Evolutionary conservation across 2,888 invertebrate species (phyloP), one percentile per base, ranked within the genome.

Genomic region (Automeris io): DNA sequence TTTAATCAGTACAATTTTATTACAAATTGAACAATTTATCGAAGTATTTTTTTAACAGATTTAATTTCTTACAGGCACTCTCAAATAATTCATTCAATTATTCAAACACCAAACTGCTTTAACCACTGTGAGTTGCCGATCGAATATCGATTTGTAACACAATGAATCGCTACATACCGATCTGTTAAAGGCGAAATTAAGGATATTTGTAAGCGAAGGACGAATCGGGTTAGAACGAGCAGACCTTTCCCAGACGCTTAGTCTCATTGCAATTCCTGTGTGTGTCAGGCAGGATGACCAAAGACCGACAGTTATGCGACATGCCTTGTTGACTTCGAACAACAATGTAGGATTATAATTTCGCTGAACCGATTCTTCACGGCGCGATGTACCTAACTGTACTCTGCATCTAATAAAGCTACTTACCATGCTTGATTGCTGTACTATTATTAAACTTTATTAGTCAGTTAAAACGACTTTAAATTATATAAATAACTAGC

Each of bases 161-260:
- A 18, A 32, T 36, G 29, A 36, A 13, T n/a, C 11, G 23, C 11
- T 23, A 31, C 23, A 22, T 31, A 32, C 18, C n/a, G 32, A 23
- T 18, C 23, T 5, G 23, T 35, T 25, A 31, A 31, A 1, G 31
- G 18, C 50, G 40, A 54, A 57, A 61, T 61, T 61, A 52, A 49
- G 45, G 51, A 47, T 62, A 67, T 68, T 67, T 54, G 60, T 66
- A 66, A 54, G 54, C 68, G 42, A 41, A 40, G 31, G 42, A 41
- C 47, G 47, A 43, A 33, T 40, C 8, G n/a, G 29, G 31, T 40
- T 18, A 31, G 25, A 8, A 23, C 41, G 40, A 21, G 37, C 46
- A 60, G 57, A 59, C 60, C 39, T 50, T 63, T 61, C 64, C 59
- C 61, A 67, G 65, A 61, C 61, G 33, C 22, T 25, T 40, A 42